These are phyloP conservation scores for Andricus curvator DNA, from an alignment of 2,888 invertebrate genomes.

Conservation along the genomic window DNA sequence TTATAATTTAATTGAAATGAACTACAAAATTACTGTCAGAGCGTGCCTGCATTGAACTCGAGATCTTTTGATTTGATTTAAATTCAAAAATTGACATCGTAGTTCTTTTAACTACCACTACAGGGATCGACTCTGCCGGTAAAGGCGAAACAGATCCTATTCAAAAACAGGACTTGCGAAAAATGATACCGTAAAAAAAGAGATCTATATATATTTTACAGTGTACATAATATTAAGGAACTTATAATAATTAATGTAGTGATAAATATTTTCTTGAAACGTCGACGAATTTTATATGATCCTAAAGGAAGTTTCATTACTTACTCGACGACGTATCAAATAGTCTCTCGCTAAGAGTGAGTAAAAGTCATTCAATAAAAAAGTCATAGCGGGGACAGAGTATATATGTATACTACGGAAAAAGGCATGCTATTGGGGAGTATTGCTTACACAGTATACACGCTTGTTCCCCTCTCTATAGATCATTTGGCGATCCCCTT, in stretches of 20 bases:
- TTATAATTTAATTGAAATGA: too few species aligned
- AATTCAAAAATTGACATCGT: too few species aligned
- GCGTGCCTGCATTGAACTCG: too few species aligned
- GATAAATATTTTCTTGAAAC: background rate
- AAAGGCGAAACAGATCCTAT: too few species aligned
- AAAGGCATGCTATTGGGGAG: constrained; percentile 2
- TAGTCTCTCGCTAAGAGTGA: background rate
- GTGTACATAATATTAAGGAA: too few species aligned
- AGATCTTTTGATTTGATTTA: too few species aligned
- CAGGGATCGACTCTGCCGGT: too few species aligned
- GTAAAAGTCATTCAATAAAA: background rate
- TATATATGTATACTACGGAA: background rate
- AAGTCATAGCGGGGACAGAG: background rate
- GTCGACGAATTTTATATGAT: background rate
- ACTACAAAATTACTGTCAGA: too few species aligned
- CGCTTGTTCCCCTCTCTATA: constrained; percentile 49
- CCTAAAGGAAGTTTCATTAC: background rate
- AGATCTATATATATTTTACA: too few species aligned
- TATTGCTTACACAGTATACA: constrained; percentile 40
- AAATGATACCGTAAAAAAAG: too few species aligned
- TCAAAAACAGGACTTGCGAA: too few species aligned
- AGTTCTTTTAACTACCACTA: too few species aligned
- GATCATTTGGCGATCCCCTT: constrained; percentile 56
- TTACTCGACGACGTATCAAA: background rate
- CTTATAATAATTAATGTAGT: background rate